Evolutionary conservation across 2,888 invertebrate genomes (phyloP).

Genomic region (Lagria hirta): DNA sequence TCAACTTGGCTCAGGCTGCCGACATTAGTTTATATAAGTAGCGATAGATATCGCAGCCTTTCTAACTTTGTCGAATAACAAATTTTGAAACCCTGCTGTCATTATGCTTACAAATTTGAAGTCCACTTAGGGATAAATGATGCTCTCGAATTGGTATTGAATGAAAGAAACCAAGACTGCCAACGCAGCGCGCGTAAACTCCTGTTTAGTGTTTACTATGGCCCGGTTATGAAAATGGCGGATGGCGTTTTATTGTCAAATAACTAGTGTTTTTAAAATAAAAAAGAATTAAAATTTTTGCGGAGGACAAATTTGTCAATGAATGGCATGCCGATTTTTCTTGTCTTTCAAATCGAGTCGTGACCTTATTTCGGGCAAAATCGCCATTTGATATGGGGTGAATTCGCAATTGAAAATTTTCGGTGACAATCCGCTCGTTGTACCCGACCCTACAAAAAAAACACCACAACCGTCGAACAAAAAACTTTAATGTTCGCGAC

Average conservation of each 20-base stretch:
- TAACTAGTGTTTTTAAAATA: conserved; percentile 35
- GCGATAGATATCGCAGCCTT: too few species aligned
- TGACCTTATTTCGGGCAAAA: conserved; percentile 20
- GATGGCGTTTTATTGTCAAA: conserved; percentile 51
- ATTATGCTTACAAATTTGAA: too few species aligned
- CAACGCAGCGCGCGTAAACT: conserved; percentile 7
- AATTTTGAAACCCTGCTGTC: too few species aligned
- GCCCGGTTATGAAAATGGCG: conserved; percentile 55
- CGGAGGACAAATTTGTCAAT: conserved; percentile 29
- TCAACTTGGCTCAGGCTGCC: too few species aligned
- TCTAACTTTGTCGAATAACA: too few species aligned
- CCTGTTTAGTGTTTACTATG: conserved; percentile 31
- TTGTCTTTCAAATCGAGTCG: conserved; percentile 6
- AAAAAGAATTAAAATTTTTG: conserved; percentile 30
- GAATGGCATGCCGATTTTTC: conserved; percentile 16
- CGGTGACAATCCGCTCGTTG: conserved; percentile 12
- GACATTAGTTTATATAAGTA: too few species aligned
- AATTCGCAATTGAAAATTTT: conserved; percentile 29
- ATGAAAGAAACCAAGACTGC: conserved; percentile 9
- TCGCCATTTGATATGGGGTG: conserved; percentile 43
- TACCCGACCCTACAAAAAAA: neutral
- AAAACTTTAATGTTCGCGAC: conserved; percentile 36
- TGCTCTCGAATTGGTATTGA: too few species aligned
- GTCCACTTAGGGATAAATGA: too few species aligned
- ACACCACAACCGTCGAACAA: neutral